phyloP scores from a whole-genome alignment of 2,797 vertebrate genomes.

The Gymnothorax javanicus region DNA sequence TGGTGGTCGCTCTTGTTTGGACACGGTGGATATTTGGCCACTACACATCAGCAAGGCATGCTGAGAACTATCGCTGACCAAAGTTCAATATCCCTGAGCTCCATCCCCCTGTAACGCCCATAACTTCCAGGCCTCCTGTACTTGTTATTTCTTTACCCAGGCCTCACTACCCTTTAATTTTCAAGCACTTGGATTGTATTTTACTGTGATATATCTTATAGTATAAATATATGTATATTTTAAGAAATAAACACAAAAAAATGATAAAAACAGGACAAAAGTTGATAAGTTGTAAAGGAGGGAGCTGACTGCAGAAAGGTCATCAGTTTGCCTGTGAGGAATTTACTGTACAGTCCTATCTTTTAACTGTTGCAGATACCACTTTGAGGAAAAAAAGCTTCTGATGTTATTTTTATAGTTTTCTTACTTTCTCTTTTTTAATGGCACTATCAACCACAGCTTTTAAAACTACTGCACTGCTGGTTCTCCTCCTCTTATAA shows the following conservation, averaged over 20 bases:
- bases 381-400: slow-evolving; percentile 54
- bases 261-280: slow-evolving; percentile 51
- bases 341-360: slow-evolving; percentile 65
- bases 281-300: slow-evolving; percentile 47
- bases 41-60: slow-evolving; percentile 61
- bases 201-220: slow-evolving; percentile 79
- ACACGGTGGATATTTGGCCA: slow-evolving; percentile 55
- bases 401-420: slow-evolving; percentile 58
- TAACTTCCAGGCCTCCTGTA: slow-evolving; percentile 41
- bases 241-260: slow-evolving; percentile 68
- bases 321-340: slow-evolving; percentile 58
- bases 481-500: slow-evolving; percentile 9
- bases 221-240: slow-evolving; percentile 73
- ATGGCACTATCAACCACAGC: slow-evolving; percentile 47
- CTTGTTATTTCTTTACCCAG: slow-evolving; percentile 37
- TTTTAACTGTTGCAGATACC: slow-evolving; percentile 44
- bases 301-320: slow-evolving; percentile 52
- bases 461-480: slow-evolving; percentile 32
- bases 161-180: slow-evolving; percentile 55
- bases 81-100: slow-evolving; percentile 61
- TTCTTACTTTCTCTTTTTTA: slow-evolving; percentile 34
- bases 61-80: slow-evolving; percentile 71
- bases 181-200: slow-evolving; percentile 81
- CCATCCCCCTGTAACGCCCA: slow-evolving; percentile 50
- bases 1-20: slow-evolving; percentile 50